phyloP scores from a whole-genome alignment of 2,888 invertebrate genomes.

The Mimachlamys varia region DNA sequence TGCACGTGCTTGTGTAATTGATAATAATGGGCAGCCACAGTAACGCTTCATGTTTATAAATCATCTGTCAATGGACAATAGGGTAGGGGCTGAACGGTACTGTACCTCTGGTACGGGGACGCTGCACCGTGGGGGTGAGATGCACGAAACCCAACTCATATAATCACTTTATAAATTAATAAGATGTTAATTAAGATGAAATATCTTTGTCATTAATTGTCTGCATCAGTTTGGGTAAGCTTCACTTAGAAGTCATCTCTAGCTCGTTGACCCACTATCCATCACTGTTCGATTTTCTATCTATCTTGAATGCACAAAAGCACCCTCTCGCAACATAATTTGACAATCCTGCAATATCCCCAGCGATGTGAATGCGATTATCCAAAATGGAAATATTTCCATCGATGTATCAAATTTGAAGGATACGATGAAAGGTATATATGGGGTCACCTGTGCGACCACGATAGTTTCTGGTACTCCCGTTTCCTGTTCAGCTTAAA shows the following conservation, averaged over 20 bases:
- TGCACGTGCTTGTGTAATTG: conserved; percentile 23
- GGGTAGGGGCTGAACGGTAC: neutral
- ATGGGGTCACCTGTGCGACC: no score
- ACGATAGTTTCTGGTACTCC: no score
- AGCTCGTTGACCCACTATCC: neutral
- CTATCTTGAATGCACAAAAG: neutral
- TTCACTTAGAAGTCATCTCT: neutral
- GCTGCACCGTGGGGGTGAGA: neutral
- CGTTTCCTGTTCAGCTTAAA: no score
- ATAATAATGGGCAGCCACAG: conserved; percentile 23
- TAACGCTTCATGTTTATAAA: neutral
- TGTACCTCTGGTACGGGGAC: neutral
- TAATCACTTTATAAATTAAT: conserved; percentile 17
- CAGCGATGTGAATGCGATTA: no score
- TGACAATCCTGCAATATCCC: no score
- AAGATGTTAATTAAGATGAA: neutral
- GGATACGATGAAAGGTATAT: no score
- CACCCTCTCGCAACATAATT: no score
- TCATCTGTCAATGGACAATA: conserved; percentile 18
- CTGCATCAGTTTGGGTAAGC: neutral
- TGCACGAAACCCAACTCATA: neutral
- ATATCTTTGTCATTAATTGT: neutral
- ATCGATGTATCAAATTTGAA: no score
- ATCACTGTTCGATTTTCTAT: neutral
- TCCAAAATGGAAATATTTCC: no score